These are phyloP conservation scores for Mormyrops attenuatus DNA, from an alignment of 2,797 vertebrate genomes.

Conservation along the genomic window DNA sequence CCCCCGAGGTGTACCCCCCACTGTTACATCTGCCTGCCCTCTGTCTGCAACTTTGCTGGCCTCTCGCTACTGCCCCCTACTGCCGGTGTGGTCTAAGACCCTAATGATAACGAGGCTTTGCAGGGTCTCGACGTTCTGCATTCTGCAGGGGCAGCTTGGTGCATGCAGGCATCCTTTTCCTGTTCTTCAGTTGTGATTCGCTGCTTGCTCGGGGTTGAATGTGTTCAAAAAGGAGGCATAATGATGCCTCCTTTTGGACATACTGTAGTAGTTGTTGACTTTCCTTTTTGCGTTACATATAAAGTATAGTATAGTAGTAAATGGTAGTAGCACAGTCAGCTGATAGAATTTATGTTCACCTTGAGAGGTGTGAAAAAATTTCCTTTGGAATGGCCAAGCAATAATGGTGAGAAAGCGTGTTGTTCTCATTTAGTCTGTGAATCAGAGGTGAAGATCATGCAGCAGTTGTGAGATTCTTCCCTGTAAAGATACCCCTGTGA, in stretches of 20 bases:
- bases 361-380: not conserved
- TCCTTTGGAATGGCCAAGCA: not conserved
- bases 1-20: too few species aligned
- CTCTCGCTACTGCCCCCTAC: not conserved
- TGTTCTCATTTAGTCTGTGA: not conserved
- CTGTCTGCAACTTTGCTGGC: too few species aligned
- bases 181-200: not conserved
- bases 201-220: not conserved
- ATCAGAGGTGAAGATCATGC: not conserved
- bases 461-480: not conserved
- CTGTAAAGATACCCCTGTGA: not conserved
- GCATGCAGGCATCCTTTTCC: not conserved
- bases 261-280: not conserved
- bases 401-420: not conserved
- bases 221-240: not conserved
- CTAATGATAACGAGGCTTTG: too few species aligned
- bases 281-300: not conserved
- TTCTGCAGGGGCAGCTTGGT: not conserved
- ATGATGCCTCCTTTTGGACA: not conserved
- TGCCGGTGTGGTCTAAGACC: not conserved
- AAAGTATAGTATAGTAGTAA: not conserved
- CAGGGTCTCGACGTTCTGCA: not conserved
- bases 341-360: not conserved
- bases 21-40: not conserved
- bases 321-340: not conserved